These are phyloP conservation scores for Arvicola amphibius DNA, from an alignment of 2,797 vertebrate genomes.

Conservation along the genomic window DNA sequence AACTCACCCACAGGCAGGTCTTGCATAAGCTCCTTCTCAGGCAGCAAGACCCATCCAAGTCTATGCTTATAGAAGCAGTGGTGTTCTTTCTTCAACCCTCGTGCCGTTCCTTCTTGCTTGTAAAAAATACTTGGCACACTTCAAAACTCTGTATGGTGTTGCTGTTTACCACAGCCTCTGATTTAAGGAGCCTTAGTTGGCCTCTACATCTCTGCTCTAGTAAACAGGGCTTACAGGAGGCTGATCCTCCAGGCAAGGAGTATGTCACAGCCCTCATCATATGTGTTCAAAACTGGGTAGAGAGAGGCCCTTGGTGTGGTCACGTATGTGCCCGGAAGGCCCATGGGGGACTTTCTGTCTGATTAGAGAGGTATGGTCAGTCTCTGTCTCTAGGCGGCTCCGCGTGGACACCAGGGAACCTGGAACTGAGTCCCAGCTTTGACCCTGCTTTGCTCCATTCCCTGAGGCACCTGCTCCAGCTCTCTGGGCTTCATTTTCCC, in stretches of 20 bases:
- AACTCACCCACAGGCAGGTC: neutral
- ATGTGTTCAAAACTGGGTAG: accelerated
- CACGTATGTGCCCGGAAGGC: neutral
- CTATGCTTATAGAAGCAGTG: neutral
- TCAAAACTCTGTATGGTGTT: neutral
- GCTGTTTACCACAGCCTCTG: neutral
- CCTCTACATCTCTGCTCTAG: neutral
- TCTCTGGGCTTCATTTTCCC: slow-evolving; percentile 52
- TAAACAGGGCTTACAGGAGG: neutral
- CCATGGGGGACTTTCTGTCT: neutral
- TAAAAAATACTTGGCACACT: neutral
- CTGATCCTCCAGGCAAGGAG: neutral
- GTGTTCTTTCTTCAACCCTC: neutral
- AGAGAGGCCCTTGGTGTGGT: neutral
- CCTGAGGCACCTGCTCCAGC: slow-evolving; percentile 22
- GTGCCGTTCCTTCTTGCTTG: neutral
- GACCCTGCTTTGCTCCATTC: slow-evolving; percentile 16
- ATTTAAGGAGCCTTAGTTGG: neutral
- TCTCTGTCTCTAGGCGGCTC: slow-evolving; percentile 36
- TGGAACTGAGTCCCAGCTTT: slow-evolving; percentile 37
- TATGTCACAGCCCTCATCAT: neutral
- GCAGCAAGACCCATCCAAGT: neutral
- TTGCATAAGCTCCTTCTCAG: slow-evolving; percentile 46
- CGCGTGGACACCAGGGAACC: neutral
- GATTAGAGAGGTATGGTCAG: slow-evolving; percentile 45